Evolutionary conservation across 2,113 vertebrate genomes (phyloP), one percentile per base, ranked within the genome.

Genomic region (Xiphophorus couchianus): DNA sequence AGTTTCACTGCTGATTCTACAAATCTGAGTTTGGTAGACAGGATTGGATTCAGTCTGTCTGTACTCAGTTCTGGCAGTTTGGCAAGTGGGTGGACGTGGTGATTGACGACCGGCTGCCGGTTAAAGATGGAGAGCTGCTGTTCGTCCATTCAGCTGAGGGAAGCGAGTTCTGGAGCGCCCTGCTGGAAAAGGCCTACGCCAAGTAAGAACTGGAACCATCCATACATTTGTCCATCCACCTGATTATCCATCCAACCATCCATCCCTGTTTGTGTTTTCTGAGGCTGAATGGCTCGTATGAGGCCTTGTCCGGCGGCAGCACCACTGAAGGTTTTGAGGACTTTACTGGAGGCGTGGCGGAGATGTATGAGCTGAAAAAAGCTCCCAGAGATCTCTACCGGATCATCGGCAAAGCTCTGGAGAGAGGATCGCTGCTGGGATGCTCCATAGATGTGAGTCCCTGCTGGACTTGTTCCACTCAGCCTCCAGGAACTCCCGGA

Each of bases 251-350:
- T 48, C 19, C 6, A 44, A 28, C 37, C 30, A 30, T 48, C 44
- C 44, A 48, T 7, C 12, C n/a, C 22, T 14, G 25, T 31, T 22
- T 31, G 33, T 66, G 30, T 14, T 62, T 71, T 7, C 35, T 0
- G 2, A 98, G 97, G 91, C 29, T 97, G 80, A 96, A 93, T 0
- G 95, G 96, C 3, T 97, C 95, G 15, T 98, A 98, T 0, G 97
- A 97, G 89, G 93, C 96, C 0, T 88, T 98, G 31, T 93, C 96
- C 0, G 96, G 97, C 0, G 97, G 96, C 83, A 96, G 92, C 93
- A 98, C 95, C 62, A 94, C 94, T 0, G 97, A 98, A 61, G 97
- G 96, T 22, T 96, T 98, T 0, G 97, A 97, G 90, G 97, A 98
- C 78, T 97, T 98, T 68, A 98, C 96, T 0, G 97, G 97, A 0